Evolutionary conservation across 2,797 vertebrate species (phyloP), one percentile per base, ranked within the genome.

Genomic region (Poecilia wingei): DNA sequence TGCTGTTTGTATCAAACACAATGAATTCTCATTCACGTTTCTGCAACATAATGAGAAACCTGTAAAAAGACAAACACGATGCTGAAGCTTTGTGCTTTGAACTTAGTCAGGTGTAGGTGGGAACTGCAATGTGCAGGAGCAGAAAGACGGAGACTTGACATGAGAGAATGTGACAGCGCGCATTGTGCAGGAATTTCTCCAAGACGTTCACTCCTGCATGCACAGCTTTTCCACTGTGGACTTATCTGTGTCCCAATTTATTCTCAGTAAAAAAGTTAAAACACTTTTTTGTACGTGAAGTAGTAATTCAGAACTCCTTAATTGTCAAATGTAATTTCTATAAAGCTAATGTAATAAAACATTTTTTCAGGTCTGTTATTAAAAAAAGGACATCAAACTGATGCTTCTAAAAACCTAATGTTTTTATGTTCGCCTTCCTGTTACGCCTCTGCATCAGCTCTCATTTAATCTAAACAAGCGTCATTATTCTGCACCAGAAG

Each of bases 71-170:
- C 41, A 28, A 71, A 72, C 10, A 80, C 31, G 61, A 51, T 73
- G 31, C 6, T 25, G 47, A 76, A 4, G 20, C 16, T 13, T 2
- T 74, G 75, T 39, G 31, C 70, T 66, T 45, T 82, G 36, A 84
- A 74, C 70, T 66, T 53, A 79, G 66, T 80, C 47, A n/a, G 69
- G 77, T 78, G 80, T 77, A 47, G 59, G 75, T 49, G 68, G 25
- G 57, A 64, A 28, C 25, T 57, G 46, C 79, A 53, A 76, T 43
- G 59, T 76, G 73, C 73, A 47, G 45, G 47, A 72, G 47, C 36
- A 74, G 36, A 3, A 1, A 64, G 25, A 39, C 46, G 20, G 2
- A 72, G 51, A 78, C 10, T 1, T 43, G 49, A 72, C 41, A 46
- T 46, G n/a, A 72, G 33, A 12, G 64, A 22, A 41, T 41, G 64